Percentiles rank a stretch among this genome's conserved stretches.
These are phyloP conservation scores for Autographa pulchrina DNA, from an alignment of 2,888 invertebrate genomes.

Conservation along the genomic window DNA sequence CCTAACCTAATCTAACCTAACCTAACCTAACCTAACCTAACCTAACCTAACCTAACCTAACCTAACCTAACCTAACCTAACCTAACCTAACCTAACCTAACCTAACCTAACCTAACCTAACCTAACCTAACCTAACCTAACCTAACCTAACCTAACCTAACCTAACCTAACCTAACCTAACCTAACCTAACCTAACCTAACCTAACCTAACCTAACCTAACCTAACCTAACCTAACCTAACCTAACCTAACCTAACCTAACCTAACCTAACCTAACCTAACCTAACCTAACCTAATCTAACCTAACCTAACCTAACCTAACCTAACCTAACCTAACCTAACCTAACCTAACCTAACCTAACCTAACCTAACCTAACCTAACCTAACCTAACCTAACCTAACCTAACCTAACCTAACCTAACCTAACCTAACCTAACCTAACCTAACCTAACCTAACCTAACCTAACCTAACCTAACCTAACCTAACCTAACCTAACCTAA, in stretches of 20 bases:
- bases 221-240: constrained; percentile 8
- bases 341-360: not conserved
- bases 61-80: constrained; percentile 29
- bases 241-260: constrained; percentile 9
- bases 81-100: constrained; percentile 21
- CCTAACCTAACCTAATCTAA: constrained; percentile 7
- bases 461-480: constrained; percentile 12
- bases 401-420: constrained; percentile 23
- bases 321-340: not conserved
- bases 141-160: constrained; percentile 11
- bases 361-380: not conserved
- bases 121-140: constrained; percentile 18
- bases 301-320: constrained; percentile 9
- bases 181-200: constrained; percentile 8
- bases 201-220: not conserved
- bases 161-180: constrained; percentile 18
- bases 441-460: constrained; percentile 10
- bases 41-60: constrained; percentile 37
- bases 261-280: constrained; percentile 6
- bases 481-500: constrained; percentile 6
- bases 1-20: constrained; percentile 38
- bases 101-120: not conserved
- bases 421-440: not conserved
- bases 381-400: not conserved
- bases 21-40: constrained; percentile 22